Percentiles rank a stretch among this genome's conserved stretches.
These are phyloP conservation scores for Sphaeramia orbicularis DNA, from an alignment of 2,797 vertebrate species.

Conservation along the genomic window DNA sequence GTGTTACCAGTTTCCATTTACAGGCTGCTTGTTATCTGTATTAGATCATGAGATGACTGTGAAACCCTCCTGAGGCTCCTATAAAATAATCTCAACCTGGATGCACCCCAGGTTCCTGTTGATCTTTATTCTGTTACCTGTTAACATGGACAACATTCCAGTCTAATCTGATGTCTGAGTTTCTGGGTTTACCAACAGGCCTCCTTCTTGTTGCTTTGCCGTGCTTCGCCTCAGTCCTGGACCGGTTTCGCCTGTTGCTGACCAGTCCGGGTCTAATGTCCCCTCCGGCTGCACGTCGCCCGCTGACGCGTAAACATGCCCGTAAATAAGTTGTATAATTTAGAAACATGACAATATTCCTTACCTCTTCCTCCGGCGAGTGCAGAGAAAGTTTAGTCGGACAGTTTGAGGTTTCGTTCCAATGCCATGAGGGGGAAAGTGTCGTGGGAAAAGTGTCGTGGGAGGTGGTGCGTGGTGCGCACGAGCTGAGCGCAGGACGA, in stretches of 20 bases:
- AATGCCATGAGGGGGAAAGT: background rate
- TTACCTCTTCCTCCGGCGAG: conserved; percentile 47
- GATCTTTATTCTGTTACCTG: conserved; percentile 20
- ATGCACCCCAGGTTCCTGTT: background rate
- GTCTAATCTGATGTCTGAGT: too few relatives aligned
- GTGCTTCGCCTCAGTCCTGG: too few relatives aligned
- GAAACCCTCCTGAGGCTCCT: background rate
- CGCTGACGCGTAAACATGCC: background rate
- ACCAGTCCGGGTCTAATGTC: too few relatives aligned
- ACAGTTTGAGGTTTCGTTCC: background rate
- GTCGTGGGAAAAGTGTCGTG: background rate
- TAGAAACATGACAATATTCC: background rate
- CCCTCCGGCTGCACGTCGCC: background rate
- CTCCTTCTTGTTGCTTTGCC: conserved; percentile 23
- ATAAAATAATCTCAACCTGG: background rate
- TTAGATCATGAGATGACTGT: background rate
- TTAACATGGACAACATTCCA: background rate
- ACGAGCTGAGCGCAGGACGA: background rate
- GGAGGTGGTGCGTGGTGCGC: conserved; percentile 3
- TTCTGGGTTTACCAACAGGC: background rate
- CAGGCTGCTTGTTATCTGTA: too few relatives aligned
- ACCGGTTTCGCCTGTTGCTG: too few relatives aligned
- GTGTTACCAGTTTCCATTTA: too few relatives aligned
- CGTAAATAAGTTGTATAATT: background rate
- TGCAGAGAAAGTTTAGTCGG: conserved; percentile 31